Base-by-base conservation (phyloP, 2,888 invertebrate species). In the Melinopterus prodromus region DNA sequence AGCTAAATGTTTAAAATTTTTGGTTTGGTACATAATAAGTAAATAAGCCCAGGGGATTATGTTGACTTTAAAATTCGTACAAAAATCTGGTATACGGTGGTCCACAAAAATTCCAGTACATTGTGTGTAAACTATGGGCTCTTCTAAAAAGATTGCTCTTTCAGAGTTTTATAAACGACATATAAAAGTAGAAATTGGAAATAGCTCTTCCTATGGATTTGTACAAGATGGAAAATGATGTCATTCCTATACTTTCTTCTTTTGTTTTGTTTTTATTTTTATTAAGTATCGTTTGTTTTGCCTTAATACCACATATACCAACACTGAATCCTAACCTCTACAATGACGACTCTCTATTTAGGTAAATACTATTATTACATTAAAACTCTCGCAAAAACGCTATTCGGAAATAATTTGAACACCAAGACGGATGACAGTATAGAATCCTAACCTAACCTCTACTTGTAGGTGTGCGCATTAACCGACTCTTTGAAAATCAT, bases 51-150 rank as follows among this genome's bases (percentile, higher is more conserved):
- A 74, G 71, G 71, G 26, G 14, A 26, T 26, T 26, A 3, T 26
- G 26, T 71, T 7, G 15, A 16, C 71, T 26, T 26, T 26, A 35
- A 15, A 36, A 16, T 74, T 74, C 77, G 78, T 81, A 79, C 79
- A 79, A 79, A 79, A 80, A 53, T 80, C 81, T 78, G 80, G 81
- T 82, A 82, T 83, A 84, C 87, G 87, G 78, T 81, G 81, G 87
- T 87, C 87, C 87, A 86, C 87, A 86, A 83, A 85, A 86, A 87
- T 86, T 87, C 74, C 86, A 86, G 85, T 86, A 85, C 16, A 69
- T 37, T 71, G 26, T 70, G 77, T 71, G 35, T 26, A 74, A 75
- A 77, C 79, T 81, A 81, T 79, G 78, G 79, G 35, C 77, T 80
- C 72, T 80, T 79, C 77, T 76, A 69, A 77, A 78, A 78, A 78